Conservation (phyloP, 2,797 vertebrate genomes). For the Lacerta viridis region DNA sequence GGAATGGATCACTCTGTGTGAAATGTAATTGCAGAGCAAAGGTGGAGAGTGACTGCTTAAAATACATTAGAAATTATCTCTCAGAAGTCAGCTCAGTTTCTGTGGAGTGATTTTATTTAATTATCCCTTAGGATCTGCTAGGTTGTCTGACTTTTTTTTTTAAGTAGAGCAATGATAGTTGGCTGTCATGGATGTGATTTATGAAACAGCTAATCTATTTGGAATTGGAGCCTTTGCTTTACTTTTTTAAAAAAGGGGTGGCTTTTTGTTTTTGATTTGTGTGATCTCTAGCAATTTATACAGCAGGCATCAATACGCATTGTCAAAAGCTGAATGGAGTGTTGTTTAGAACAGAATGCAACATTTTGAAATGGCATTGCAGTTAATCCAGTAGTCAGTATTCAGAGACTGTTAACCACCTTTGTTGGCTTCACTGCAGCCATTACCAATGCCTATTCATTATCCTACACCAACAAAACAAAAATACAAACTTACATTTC, state of each 20-base stretch:
- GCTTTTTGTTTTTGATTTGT: neutral
- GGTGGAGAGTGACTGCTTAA: slow-evolving; percentile 22
- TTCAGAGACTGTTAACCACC: neutral
- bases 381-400: neutral
- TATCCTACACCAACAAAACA: neutral
- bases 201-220: slow-evolving; percentile 35
- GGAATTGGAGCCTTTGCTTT: slow-evolving; percentile 18
- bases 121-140: slow-evolving; percentile 20
- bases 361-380: slow-evolving; percentile 8
- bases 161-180: slow-evolving; percentile 2
- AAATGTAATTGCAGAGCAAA: slow-evolving; percentile 28
- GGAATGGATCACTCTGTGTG: neutral
- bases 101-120: slow-evolving; percentile 38
- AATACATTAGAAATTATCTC: slow-evolving; percentile 29
- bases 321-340: neutral
- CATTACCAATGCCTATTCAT: slow-evolving; percentile 1
- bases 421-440: neutral
- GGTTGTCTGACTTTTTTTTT: slow-evolving; percentile 9
- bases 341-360: neutral
- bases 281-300: slow-evolving; percentile 18
- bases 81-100: slow-evolving; percentile 29
- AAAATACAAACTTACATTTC: neutral
- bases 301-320: slow-evolving; percentile 21
- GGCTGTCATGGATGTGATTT: slow-evolving; percentile 30
- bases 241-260: neutral